A percentile compares a stretch with the other conserved stretches of the same genome.
Evolutionary conservation across 2,888 invertebrate species (phyloP).

Genomic region (Euphydryas editha): DNA sequence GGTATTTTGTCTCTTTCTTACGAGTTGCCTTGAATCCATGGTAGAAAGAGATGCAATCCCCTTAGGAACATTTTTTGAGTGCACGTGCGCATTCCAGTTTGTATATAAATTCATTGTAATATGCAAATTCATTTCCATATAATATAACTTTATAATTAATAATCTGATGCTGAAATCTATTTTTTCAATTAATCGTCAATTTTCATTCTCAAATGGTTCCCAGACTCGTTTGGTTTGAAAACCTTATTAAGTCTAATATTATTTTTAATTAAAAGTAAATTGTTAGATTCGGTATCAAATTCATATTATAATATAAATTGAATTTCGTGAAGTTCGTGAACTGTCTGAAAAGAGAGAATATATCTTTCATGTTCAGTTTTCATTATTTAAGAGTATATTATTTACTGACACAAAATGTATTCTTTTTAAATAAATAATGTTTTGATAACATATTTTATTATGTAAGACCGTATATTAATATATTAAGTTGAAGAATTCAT

Average conservation of each 20-base stretch:
- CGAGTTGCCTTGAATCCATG: no score
- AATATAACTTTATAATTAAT: no score
- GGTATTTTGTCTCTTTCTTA: no score
- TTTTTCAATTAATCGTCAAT: conserved; percentile 21
- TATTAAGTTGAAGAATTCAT: no score
- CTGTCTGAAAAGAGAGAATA: neutral
- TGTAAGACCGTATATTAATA: no score
- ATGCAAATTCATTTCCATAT: no score
- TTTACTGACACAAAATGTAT: neutral
- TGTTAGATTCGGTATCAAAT: neutral
- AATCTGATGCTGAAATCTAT: conserved; percentile 15
- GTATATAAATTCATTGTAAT: no score
- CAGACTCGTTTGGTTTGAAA: conserved; percentile 5
- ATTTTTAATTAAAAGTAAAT: conserved; percentile 15
- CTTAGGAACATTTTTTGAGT: no score
- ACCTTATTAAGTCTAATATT: conserved; percentile 10
- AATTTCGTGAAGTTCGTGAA: neutral
- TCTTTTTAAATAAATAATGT: neutral
- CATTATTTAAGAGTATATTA: neutral
- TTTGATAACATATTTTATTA: no score
- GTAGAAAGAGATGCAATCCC: no score
- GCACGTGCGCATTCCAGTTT: no score
- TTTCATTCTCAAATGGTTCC: conserved; percentile 5
- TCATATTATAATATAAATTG: conserved; percentile 1
- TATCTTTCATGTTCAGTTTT: neutral